Evolutionary conservation across 2,888 invertebrate species (phyloP).

Genomic region (Euspilapteryx auroguttella): DNA sequence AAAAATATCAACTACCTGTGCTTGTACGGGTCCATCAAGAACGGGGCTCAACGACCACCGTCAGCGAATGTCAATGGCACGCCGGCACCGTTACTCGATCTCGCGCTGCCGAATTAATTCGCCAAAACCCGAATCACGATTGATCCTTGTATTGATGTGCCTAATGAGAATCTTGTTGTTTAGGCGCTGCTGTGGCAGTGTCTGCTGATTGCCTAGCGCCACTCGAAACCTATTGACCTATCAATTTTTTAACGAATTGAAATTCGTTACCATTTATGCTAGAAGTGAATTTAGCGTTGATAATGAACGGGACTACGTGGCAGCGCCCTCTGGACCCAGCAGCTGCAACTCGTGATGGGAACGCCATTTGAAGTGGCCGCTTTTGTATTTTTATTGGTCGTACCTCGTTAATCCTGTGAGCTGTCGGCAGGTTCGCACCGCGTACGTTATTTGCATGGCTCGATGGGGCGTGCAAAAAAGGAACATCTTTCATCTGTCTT

Average conservation of each 20-base stretch:
- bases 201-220: too few species aligned
- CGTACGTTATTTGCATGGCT: conserved; percentile 38
- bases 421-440: conserved; percentile 22
- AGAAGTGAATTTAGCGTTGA: too few species aligned
- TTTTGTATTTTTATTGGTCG: conserved; percentile 20
- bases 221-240: too few species aligned
- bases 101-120: conserved; percentile 54
- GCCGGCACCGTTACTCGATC: conserved; percentile 54
- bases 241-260: too few species aligned
- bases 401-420: conserved; percentile 27
- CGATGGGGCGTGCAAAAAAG: conserved; percentile 19
- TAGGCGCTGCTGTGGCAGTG: too few species aligned
- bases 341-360: too few species aligned
- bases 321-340: too few species aligned
- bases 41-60: conserved; percentile 19
- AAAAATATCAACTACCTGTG: too few species aligned
- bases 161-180: conserved; percentile 45
- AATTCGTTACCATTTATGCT: too few species aligned
- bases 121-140: conserved; percentile 47
- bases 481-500: conserved; percentile 15
- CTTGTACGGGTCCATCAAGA: too few species aligned
- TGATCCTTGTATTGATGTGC: conserved; percentile 40
- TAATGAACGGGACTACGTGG: too few species aligned
- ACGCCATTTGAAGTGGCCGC: conserved; percentile 7
- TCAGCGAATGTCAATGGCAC: conserved; percentile 58